These are phyloP conservation scores for Drosophila littoralis DNA, from an alignment of 1,140 invertebrate species.

Conservation along the genomic window DNA sequence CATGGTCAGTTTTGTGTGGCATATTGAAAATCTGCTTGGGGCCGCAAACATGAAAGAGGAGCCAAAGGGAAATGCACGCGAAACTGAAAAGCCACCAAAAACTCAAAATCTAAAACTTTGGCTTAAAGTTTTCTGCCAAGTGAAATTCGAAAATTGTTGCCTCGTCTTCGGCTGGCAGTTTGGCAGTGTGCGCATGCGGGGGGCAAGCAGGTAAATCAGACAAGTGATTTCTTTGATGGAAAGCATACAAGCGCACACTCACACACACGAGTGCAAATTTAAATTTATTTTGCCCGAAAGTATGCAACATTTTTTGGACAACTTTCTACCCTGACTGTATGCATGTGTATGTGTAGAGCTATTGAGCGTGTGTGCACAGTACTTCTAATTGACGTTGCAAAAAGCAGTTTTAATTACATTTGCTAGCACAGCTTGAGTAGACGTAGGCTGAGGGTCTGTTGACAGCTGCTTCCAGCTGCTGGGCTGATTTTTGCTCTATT, in stretches of 20 bases:
- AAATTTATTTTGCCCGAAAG: constrained; percentile 77
- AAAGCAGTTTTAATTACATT: constrained; percentile 81
- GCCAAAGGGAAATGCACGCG: constrained; percentile 7
- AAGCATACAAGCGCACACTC: constrained; percentile 23
- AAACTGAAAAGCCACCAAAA: constrained; percentile 25
- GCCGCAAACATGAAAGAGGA: background rate
- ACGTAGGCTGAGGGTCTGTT: background rate
- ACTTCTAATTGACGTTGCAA: constrained; percentile 73
- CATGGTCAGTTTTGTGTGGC: background rate
- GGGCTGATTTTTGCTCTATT: background rate
- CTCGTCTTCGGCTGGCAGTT: constrained; percentile 12
- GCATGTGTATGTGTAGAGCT: constrained; percentile 16
- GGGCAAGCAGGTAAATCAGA: constrained; percentile 48
- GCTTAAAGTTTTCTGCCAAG: constrained; percentile 37
- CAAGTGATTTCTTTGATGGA: constrained; percentile 54
- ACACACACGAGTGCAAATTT: constrained; percentile 47
- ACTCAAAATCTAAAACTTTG: constrained; percentile 45
- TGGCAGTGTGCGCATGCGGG: background rate
- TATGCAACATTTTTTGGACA: constrained; percentile 73
- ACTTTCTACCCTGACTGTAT: constrained; percentile 32
- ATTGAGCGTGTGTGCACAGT: constrained; percentile 29
- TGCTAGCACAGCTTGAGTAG: constrained; percentile 36
- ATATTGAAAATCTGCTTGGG: constrained; percentile 11
- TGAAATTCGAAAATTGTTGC: constrained; percentile 45
- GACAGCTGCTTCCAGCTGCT: background rate